These are phyloP conservation scores for Dendrocopos noguchii DNA, from an alignment of 2,113 vertebrate species.

Conservation along the genomic window DNA sequence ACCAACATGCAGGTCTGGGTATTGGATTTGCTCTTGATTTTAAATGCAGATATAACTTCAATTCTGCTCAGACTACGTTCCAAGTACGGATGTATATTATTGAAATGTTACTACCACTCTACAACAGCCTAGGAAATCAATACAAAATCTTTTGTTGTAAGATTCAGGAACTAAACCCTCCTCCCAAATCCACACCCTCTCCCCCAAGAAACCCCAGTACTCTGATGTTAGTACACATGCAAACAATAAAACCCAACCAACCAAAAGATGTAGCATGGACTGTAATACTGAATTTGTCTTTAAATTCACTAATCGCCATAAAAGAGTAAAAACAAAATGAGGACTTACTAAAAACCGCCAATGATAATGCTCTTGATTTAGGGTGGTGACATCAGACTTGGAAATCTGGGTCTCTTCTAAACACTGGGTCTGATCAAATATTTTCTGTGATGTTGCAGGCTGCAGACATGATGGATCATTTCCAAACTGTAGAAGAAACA, in stretches of 20 bases:
- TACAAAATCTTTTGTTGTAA: not conserved
- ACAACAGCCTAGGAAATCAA: not conserved
- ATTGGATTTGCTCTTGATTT: too few relatives aligned
- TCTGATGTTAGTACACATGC: too few relatives aligned
- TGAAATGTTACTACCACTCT: accelerated
- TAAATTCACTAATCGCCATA: not conserved
- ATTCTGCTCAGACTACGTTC: not conserved
- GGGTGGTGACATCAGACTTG: slow-evolving; percentile 55
- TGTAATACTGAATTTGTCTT: not conserved
- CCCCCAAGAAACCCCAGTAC: not conserved
- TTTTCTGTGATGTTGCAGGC: slow-evolving; percentile 44
- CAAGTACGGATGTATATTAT: not conserved
- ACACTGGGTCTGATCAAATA: slow-evolving; percentile 51
- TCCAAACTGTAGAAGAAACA: slow-evolving; percentile 71
- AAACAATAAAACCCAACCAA: not conserved
- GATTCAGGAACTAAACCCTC: not conserved
- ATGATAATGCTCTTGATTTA: slow-evolving; percentile 54
- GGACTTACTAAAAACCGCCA: slow-evolving; percentile 78
- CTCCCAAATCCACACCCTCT: not conserved
- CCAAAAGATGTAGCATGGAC: not conserved
- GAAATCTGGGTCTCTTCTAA: slow-evolving; percentile 65
- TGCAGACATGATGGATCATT: slow-evolving; percentile 72
- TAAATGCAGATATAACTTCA: too few relatives aligned
- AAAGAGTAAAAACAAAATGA: not conserved
- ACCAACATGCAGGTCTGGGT: too few relatives aligned